Evolutionary conservation across 2,888 invertebrate genomes (phyloP).

Genomic region (Acrobasis repandana): DNA sequence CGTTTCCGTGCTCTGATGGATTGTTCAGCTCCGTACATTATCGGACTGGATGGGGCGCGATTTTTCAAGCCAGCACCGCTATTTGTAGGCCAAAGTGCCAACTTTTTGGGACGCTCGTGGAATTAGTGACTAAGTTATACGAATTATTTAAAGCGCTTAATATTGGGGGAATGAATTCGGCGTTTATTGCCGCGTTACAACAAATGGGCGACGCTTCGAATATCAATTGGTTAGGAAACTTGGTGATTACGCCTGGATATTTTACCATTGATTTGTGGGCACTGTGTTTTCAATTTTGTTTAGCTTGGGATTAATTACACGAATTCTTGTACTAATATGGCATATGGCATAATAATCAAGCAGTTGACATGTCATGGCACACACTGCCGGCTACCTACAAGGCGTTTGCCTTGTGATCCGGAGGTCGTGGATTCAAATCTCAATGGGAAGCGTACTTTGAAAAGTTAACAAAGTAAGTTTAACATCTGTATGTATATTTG

Average conservation of each 20-base stretch:
- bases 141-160: constrained; percentile 22
- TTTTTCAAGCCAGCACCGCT: constrained; percentile 63
- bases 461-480: too few species aligned
- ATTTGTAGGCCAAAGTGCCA: constrained; percentile 49
- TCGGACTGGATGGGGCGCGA: constrained; percentile 57
- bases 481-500: too few species aligned
- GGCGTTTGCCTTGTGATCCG: too few species aligned
- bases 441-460: too few species aligned
- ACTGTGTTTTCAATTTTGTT: too few species aligned
- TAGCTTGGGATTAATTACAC: too few species aligned
- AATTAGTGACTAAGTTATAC: constrained; percentile 31
- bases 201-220: constrained; percentile 2
- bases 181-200: constrained; percentile 3
- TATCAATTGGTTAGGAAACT: background rate
- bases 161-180: constrained; percentile 3
- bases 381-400: too few species aligned
- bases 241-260: background rate
- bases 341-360: too few species aligned
- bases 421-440: too few species aligned
- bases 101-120: constrained; percentile 39
- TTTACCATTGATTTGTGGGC: too few species aligned
- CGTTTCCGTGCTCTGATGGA: constrained; percentile 44
- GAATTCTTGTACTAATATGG: too few species aligned
- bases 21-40: constrained; percentile 63
- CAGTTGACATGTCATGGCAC: too few species aligned